These are phyloP conservation scores for Calephelis nemesis DNA, from an alignment of 1,140 invertebrate genomes.

Conservation along the genomic window DNA sequence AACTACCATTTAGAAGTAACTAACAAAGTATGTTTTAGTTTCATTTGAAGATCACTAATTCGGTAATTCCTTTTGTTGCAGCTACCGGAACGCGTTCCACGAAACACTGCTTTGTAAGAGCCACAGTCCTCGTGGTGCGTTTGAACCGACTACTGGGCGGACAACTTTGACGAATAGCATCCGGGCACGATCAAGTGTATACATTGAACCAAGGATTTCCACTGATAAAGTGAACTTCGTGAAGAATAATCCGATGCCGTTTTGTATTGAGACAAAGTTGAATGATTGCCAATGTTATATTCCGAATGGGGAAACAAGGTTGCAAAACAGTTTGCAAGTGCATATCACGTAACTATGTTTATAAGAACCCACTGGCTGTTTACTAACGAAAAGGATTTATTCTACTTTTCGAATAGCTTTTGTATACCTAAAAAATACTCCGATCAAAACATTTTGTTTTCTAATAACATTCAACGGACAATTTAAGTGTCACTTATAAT, in stretches of 20 bases:
- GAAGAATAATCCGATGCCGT: slow-evolving; percentile 51
- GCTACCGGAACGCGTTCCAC: slow-evolving; percentile 54
- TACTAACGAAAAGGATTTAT: too few relatives aligned
- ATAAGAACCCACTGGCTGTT: too few relatives aligned
- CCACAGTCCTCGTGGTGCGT: slow-evolving; percentile 33
- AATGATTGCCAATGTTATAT: slow-evolving; percentile 33
- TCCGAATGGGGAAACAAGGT: background rate
- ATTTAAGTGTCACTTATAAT: too few relatives aligned
- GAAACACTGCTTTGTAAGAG: slow-evolving; percentile 48
- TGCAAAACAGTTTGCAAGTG: background rate
- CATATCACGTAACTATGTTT: too few relatives aligned
- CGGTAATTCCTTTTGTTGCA: slow-evolving; percentile 27
- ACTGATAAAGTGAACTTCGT: slow-evolving; percentile 54
- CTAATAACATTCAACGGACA: too few relatives aligned
- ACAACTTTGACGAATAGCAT: slow-evolving; percentile 42
- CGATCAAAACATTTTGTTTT: too few relatives aligned
- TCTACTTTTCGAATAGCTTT: too few relatives aligned
- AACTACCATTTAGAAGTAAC: too few relatives aligned
- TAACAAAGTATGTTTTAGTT: too few relatives aligned
- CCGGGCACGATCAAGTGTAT: slow-evolving; percentile 37
- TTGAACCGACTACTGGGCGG: slow-evolving; percentile 46
- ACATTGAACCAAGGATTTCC: slow-evolving; percentile 42
- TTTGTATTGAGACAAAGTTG: slow-evolving; percentile 45
- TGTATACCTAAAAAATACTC: too few relatives aligned
- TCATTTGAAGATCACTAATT: too few relatives aligned